Conservation (phyloP, 1,140 invertebrate genomes). For the Neodiprion lecontei region DNA sequence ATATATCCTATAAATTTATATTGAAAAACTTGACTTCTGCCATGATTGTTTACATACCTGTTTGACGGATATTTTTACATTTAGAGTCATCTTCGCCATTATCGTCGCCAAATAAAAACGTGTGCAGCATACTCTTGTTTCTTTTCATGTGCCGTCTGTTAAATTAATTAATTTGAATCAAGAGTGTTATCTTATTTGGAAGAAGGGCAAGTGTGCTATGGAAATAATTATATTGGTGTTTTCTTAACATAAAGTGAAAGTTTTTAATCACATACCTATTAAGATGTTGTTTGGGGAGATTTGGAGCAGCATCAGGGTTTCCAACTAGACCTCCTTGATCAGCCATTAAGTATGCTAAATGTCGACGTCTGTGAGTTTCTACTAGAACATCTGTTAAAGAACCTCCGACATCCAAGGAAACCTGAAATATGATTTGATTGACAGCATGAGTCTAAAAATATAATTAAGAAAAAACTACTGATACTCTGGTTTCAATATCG, state of each 20-base stretch:
- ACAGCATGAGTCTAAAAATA: conserved; percentile 18
- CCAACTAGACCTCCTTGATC: conserved; percentile 92
- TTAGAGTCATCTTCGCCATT: conserved; percentile 84
- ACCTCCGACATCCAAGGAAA: conserved; percentile 67
- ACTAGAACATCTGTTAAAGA: conserved; percentile 86
- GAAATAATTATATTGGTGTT: background rate
- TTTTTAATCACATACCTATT: conserved; percentile 61
- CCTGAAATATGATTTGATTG: conserved; percentile 43
- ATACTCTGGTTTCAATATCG: conserved; percentile 62
- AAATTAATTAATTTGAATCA: conserved; percentile 28
- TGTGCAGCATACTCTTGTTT: conserved; percentile 89
- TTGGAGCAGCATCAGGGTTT: conserved; percentile 86
- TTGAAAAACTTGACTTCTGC: conserved; percentile 8
- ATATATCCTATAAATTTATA: conserved; percentile 6
- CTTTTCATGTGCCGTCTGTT: conserved; percentile 85
- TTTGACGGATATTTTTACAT: conserved; percentile 97
- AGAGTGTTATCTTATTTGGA: background rate
- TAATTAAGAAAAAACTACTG: background rate
- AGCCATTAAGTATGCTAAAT: conserved; percentile 95
- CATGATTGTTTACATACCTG: conserved; percentile 58
- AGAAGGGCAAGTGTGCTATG: background rate
- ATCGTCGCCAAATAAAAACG: conserved; percentile 84
- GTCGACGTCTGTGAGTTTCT: conserved; percentile 88
- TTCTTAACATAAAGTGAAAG: conserved; percentile 16
- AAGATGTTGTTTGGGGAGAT: conserved; percentile 91